Percentiles rank a stretch among this genome's conserved stretches.
Conservation (phyloP, 2,797 vertebrate genomes). For the Crotalus adamanteus region DNA sequence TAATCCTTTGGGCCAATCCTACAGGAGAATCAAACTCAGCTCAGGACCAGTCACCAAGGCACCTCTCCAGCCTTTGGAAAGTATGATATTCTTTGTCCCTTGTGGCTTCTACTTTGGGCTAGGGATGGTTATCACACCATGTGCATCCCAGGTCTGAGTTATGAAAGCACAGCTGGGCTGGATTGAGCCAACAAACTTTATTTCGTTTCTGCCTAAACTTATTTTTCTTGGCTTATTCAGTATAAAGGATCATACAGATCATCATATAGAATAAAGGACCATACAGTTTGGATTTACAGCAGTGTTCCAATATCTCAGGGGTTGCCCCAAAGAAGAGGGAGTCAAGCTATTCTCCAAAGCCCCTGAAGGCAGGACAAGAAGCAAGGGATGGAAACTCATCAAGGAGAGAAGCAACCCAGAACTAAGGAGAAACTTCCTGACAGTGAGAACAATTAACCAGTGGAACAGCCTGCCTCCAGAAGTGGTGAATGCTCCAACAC, state of each 20-base stretch:
- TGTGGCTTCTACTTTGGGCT: not conserved
- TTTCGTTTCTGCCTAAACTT: not conserved
- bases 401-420: not conserved
- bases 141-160: not conserved
- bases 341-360: not conserved
- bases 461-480: accelerated
- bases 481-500: no score
- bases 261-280: not conserved
- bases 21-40: not conserved
- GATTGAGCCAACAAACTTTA: not conserved
- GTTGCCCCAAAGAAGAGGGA: not conserved
- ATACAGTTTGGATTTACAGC: not conserved
- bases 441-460: no score
- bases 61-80: not conserved
- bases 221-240: not conserved
- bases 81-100: not conserved
- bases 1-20: not conserved
- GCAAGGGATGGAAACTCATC: no score
- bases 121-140: not conserved
- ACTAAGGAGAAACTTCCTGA: no score
- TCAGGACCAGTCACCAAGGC: not conserved
- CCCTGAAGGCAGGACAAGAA: not conserved
- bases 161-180: not conserved
- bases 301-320: not conserved
- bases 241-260: not conserved